Evolutionary conservation across 2,113 vertebrate species (phyloP).

Genomic region (Vidua macroura): DNA sequence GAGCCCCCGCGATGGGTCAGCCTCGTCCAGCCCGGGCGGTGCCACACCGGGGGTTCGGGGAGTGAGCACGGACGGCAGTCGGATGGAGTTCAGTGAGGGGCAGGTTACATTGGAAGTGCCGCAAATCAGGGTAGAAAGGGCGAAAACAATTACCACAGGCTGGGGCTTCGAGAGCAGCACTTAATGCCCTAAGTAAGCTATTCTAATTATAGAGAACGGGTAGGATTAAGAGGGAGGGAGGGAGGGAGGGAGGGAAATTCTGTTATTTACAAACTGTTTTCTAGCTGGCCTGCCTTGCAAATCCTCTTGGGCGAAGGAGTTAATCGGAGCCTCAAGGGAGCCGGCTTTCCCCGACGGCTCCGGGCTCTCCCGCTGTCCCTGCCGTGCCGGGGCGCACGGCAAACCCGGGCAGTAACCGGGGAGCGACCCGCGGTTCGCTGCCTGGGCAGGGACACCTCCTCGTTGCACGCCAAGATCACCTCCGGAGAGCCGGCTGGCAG

Average conservation of each 20-base stretch:
- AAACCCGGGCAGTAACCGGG: not conserved
- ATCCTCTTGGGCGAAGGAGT: not conserved
- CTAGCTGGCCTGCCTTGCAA: not conserved
- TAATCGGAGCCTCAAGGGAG: not conserved
- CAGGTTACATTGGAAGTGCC: not conserved
- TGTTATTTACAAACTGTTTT: slow-evolving; percentile 11
- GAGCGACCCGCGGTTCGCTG: not conserved
- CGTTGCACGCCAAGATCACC: not conserved
- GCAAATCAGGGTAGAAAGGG: not conserved
- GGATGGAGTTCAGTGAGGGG: not conserved
- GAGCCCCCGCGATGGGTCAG: not conserved
- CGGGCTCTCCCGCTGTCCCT: not conserved
- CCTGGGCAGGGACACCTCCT: not conserved
- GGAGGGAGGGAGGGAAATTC: not conserved
- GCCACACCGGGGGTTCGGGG: not conserved
- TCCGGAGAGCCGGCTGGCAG: not conserved
- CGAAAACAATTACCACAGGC: not conserved
- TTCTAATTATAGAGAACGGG: slow-evolving; percentile 34
- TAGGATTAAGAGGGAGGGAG: not conserved
- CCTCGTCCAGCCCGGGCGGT: too few species aligned
- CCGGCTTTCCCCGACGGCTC: slow-evolving; percentile 11
- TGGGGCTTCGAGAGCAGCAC: not conserved
- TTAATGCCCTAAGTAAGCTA: slow-evolving; percentile 39
- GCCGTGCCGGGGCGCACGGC: not conserved
- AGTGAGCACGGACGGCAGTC: not conserved